Percentiles rank a stretch among this genome's conserved stretches.
Conservation (phyloP, 2,113 vertebrate species). For the Ailurus styani region DNA sequence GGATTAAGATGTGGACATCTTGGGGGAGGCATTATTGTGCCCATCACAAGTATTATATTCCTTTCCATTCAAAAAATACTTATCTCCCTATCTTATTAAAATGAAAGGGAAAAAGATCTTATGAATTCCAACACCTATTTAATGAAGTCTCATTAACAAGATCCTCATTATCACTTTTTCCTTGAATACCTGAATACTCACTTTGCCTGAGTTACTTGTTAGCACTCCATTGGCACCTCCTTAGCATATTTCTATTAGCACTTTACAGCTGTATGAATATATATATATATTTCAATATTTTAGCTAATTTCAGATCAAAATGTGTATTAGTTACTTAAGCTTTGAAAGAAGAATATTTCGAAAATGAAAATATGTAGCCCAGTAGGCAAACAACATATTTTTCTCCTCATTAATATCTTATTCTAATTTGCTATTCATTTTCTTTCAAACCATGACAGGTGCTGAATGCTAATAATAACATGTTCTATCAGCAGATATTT, state of each 20-base stretch:
- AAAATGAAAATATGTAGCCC: neutral
- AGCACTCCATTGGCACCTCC: neutral
- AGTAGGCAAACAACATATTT: constrained; percentile 31
- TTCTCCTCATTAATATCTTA: neutral
- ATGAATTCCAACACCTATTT: constrained; percentile 1
- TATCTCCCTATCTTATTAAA: neutral
- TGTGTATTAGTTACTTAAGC: neutral
- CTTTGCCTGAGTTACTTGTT: neutral
- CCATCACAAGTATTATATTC: neutral
- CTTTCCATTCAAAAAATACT: neutral
- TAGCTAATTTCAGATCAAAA: neutral
- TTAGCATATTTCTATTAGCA: neutral
- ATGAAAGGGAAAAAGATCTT: neutral
- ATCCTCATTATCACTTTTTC: constrained; percentile 33
- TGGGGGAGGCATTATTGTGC: neutral
- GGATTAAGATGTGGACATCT: neutral
- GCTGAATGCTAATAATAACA: constrained; percentile 38
- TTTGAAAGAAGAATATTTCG: constrained; percentile 17
- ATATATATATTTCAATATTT: neutral
- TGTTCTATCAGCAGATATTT: neutral
- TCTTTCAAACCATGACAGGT: constrained; percentile 40
- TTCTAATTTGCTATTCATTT: neutral
- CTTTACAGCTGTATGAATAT: neutral
- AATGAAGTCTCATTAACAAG: constrained; percentile 28
- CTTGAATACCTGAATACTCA: neutral